Percentiles rank a stretch among this genome's conserved stretches.
These are phyloP conservation scores for Epizoanthus rinbou DNA, from an alignment of 92 coral and sea anemone species.

Conservation along the genomic window DNA sequence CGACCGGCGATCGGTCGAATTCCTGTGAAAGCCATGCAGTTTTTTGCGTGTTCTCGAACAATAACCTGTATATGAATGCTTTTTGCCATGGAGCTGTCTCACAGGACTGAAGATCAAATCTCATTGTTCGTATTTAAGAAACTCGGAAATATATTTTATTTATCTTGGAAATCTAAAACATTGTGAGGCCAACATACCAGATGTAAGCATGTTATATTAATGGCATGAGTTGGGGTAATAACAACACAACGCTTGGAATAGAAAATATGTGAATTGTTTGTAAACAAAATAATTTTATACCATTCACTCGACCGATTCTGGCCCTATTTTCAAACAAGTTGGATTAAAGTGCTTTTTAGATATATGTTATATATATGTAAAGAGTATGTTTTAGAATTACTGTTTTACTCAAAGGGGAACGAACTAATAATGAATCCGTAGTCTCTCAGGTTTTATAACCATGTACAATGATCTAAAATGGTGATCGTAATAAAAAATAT, in stretches of 20 bases:
- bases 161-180: conserved; percentile 38
- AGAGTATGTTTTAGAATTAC: too few relatives aligned
- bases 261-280: conserved; percentile 12
- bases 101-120: conserved; percentile 4
- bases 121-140: conserved; percentile 34
- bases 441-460: neutral
- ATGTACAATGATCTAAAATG: neutral
- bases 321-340: neutral
- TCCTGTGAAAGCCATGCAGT: conserved; percentile 45
- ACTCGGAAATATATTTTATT: conserved; percentile 36
- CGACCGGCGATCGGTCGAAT: conserved; percentile 34
- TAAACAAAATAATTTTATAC: conserved; percentile 10
- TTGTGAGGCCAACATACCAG: conserved; percentile 24
- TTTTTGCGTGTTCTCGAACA: conserved; percentile 38
- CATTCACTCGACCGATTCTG: neutral
- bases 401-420: too few relatives aligned
- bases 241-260: neutral
- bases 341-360: neutral
- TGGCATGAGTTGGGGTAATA: neutral
- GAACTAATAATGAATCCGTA: neutral
- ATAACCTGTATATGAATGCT: conserved; percentile 21
- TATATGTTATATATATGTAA: too few relatives aligned
- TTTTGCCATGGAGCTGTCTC: conserved; percentile 31
- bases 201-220: neutral
- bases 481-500: neutral